These are phyloP conservation scores for Ganaspis sp. DNA, from an alignment of 1,140 invertebrate genomes.

Conservation along the genomic window DNA sequence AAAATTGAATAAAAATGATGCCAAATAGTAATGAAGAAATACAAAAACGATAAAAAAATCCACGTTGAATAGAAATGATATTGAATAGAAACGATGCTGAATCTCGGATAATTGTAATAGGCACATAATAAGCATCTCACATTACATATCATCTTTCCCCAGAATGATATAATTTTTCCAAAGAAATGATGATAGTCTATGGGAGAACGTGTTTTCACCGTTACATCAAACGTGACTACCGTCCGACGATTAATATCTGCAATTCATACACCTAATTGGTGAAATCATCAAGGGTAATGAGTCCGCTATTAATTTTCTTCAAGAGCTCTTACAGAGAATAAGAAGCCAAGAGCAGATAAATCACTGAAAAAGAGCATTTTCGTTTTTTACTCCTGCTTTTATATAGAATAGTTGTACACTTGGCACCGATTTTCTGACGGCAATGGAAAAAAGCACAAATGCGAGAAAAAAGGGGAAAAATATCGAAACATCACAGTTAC, in stretches of 20 bases:
- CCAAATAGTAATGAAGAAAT: too few relatives aligned
- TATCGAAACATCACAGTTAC: not conserved
- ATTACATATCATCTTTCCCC: constrained; percentile 21
- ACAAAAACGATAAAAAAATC: too few relatives aligned
- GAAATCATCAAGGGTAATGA: constrained; percentile 5
- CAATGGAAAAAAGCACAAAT: not conserved
- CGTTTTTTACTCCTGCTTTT: not conserved
- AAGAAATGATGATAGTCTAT: not conserved
- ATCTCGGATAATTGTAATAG: too few relatives aligned
- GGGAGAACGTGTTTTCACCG: not conserved
- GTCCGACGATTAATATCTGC: not conserved
- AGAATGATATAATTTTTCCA: not conserved
- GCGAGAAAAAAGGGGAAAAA: not conserved
- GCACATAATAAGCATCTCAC: not conserved
- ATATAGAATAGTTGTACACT: not conserved
- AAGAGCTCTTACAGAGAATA: too few relatives aligned
- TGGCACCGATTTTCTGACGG: not conserved
- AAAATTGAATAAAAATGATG: too few relatives aligned
- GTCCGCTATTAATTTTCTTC: too few relatives aligned
- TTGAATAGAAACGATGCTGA: too few relatives aligned
- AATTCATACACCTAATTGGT: constrained; percentile 6
- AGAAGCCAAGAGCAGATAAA: too few relatives aligned
- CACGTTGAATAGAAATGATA: too few relatives aligned
- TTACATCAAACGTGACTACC: not conserved
- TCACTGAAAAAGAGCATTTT: not conserved